Percentiles rank a stretch among this genome's conserved stretches.
phyloP scores from a whole-genome alignment of 2,797 vertebrate genomes.

The Bryconaethiops microstoma region DNA sequence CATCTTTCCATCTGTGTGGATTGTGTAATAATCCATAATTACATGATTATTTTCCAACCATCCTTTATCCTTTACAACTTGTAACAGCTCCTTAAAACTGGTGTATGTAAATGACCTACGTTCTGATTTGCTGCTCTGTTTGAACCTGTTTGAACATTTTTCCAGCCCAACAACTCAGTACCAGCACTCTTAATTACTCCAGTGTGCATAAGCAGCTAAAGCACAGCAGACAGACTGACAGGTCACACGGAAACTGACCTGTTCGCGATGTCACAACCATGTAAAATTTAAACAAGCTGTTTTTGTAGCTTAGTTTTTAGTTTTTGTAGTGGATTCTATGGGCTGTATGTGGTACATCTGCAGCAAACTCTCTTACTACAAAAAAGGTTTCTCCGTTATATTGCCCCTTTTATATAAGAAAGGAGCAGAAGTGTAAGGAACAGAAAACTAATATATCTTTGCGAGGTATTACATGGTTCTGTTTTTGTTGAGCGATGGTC shows the following conservation, averaged over 20 bases:
- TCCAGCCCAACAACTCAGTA: not conserved
- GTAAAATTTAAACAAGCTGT: not conserved
- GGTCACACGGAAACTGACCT: not conserved
- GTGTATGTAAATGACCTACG: not conserved
- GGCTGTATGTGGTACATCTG: not conserved
- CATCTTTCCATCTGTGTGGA: no score
- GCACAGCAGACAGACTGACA: not conserved
- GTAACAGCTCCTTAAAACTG: not conserved
- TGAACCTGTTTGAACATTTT: not conserved
- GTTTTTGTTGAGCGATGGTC: slow-evolving; percentile 11
- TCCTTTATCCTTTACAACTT: not conserved
- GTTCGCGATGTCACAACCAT: not conserved
- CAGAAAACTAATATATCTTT: not conserved
- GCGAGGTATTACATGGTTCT: not conserved
- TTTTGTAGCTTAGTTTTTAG: not conserved
- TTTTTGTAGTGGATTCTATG: not conserved
- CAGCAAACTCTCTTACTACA: not conserved
- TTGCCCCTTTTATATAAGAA: not conserved
- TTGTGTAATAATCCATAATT: not conserved
- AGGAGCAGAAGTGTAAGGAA: not conserved
- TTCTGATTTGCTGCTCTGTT: not conserved
- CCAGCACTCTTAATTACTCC: not conserved
- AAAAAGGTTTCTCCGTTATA: no score
- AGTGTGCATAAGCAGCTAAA: not conserved
- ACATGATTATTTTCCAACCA: not conserved